phyloP scores from a whole-genome alignment of 2,113 vertebrate species.

The Xenopus tropicalis region UCB_Xtro_10.0 CM004445.2:26723501-26724000 shows the following conservation, averaged over 20 bases:
- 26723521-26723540: no score
- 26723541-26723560: no score
- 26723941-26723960: constrained; percentile 80
- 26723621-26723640: background rate
- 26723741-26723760: constrained; percentile 53
- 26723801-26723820: constrained; percentile 57
- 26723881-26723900: constrained; percentile 87
- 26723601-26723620: no score
- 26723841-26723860: constrained; percentile 68
- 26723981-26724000: constrained; percentile 49
- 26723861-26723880: constrained; percentile 82
- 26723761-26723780: constrained; percentile 50
- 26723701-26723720: constrained; percentile 48
- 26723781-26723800: constrained; percentile 66
- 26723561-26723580: no score
- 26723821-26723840: constrained; percentile 71
- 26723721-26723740: constrained; percentile 52
- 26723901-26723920: constrained; percentile 89
- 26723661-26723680: constrained; percentile 44
- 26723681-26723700: constrained; percentile 41
- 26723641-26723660: background rate
- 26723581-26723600: no score
- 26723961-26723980: constrained; percentile 52
- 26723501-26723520: no score
- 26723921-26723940: constrained; percentile 74